Evolutionary conservation across 1,140 invertebrate genomes (phyloP), one percentile per base, ranked within the genome.

Genomic region (Pogonomyrmex californicus): DNA sequence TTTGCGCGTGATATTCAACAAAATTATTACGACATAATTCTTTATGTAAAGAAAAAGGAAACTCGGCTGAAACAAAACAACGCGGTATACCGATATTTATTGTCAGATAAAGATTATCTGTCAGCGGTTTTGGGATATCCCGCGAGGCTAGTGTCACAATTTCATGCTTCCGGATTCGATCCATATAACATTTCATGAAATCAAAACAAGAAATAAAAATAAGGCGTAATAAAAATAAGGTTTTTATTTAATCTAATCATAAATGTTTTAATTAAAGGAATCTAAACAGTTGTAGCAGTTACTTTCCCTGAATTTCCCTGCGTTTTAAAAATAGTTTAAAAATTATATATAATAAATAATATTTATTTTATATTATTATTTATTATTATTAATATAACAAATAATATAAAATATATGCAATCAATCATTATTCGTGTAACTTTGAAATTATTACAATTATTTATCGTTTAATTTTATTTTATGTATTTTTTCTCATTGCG

Each of bases 31-130:
- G 51, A 23, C 30, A 23, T 23, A 23, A 23, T 23, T 58, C n/a
- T 6, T 12, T 2, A 1, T n/a, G 36, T 9, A 17, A 73, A 75
- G 51, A 2, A 58, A 2, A 75, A 77, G 47, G 12, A 73, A 56
- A 2, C 6, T 10, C 1, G 7, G 38, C 38, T 30, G 10, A 56
- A 73, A 9, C 30, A 60, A 36, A 60, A 62, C 2, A 63, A 10
- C 30, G 75, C 30, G 75, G 56, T 44, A 33, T 12, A 12, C 14
- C 38, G 14, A 44, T 58, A 23, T 58, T 56, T 62, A 63, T 77
- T 77, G 2, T 0, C 23, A 10, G 75, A 77, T 63, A 62, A 77
- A n/a, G 23, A 63, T 44, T 63, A 77, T 77, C 75, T 63, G 41
- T 44, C 30, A 23, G 75, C 30, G 75, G 75, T 63, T 77, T 77